phyloP scores from a whole-genome alignment of 1,140 invertebrate species.

The Drosophila watanabei region DNA sequence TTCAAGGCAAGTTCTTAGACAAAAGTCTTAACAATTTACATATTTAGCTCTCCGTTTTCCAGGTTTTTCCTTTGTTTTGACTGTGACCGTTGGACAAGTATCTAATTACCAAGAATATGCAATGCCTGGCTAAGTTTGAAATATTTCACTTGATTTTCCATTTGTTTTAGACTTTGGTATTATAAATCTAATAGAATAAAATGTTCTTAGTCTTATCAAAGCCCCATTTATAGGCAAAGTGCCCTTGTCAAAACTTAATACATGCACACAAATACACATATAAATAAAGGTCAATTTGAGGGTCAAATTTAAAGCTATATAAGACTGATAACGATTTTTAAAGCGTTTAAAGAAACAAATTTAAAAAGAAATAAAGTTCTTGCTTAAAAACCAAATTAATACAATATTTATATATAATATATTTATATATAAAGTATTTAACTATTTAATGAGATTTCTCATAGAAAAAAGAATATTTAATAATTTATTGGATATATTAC shows the following conservation, averaged over 20 bases:
- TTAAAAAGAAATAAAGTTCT: background rate
- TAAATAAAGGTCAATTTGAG: constrained; percentile 41
- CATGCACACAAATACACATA: constrained; percentile 10
- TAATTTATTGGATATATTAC: background rate
- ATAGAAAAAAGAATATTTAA: background rate
- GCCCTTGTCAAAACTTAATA: constrained; percentile 46
- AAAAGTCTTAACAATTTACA: constrained; percentile 18
- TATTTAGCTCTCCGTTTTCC: constrained; percentile 14
- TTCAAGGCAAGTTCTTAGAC: constrained; percentile 38
- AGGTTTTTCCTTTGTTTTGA: constrained; percentile 34
- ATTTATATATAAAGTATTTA: background rate
- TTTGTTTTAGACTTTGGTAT: constrained; percentile 2
- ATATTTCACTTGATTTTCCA: background rate
- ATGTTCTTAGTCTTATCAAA: constrained; percentile 54
- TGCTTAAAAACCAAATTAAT: background rate
- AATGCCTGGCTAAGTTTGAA: constrained; percentile 33
- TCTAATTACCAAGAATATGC: constrained; percentile 72
- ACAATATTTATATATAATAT: background rate
- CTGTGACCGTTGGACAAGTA: constrained; percentile 38
- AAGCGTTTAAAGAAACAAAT: background rate
- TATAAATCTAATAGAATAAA: background rate
- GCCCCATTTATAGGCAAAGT: constrained; percentile 35
- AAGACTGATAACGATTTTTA: constrained; percentile 52
- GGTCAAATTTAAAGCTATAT: constrained; percentile 20
- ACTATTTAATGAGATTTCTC: too few species aligned